These are phyloP conservation scores for Bombus huntii DNA, from an alignment of 1,140 invertebrate species.

Conservation along the genomic window DNA sequence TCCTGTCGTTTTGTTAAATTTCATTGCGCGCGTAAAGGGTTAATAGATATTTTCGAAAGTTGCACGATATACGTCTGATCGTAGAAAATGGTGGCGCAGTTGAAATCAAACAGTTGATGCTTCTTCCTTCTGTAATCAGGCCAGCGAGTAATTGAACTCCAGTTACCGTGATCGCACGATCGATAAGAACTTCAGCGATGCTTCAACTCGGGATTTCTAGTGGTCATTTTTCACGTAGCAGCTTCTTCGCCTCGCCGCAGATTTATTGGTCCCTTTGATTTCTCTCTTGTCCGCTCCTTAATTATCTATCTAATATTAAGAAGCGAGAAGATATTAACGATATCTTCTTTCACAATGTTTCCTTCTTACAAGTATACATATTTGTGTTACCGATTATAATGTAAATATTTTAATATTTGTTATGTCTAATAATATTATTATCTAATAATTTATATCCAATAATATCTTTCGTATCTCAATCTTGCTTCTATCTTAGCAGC, in stretches of 20 bases:
- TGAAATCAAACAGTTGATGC: background rate
- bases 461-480: no score
- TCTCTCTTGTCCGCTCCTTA: background rate
- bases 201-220: constrained; percentile 22
- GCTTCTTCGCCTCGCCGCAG: constrained; percentile 6
- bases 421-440: no score
- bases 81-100: background rate
- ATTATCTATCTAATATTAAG: constrained; percentile 20
- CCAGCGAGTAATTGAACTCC: constrained; percentile 4
- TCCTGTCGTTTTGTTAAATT: background rate
- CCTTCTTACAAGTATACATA: background rate
- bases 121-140: constrained; percentile 3
- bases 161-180: constrained; percentile 22
- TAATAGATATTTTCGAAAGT: background rate
- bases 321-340: background rate
- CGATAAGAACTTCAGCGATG: constrained; percentile 19
- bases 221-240: constrained; percentile 21
- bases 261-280: constrained; percentile 6
- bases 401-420: no score
- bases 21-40: background rate
- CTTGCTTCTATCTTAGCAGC: no score
- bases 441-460: no score
- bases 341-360: no score
- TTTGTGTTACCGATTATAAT: background rate
- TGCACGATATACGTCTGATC: background rate